phyloP scores from a whole-genome alignment of 2,797 vertebrate genomes.

The Catamblyrhynchus diadema region DNA sequence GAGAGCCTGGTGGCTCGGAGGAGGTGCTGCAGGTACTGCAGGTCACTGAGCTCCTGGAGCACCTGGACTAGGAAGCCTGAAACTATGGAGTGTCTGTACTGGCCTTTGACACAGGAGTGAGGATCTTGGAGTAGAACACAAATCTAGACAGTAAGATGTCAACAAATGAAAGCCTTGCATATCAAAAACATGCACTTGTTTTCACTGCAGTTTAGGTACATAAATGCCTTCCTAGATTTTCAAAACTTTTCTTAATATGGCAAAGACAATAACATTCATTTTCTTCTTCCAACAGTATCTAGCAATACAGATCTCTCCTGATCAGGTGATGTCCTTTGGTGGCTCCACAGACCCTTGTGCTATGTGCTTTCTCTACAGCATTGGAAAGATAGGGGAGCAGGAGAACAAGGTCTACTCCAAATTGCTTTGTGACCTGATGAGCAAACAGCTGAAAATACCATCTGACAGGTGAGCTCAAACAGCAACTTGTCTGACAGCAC shows the following conservation, averaged over 20 bases:
- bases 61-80: not conserved
- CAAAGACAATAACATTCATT: not conserved
- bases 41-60: not conserved
- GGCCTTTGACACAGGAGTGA: not conserved
- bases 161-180: not conserved
- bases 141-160: not conserved
- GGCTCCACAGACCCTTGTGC: conserved; percentile 83
- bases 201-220: not conserved
- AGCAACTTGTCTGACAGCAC: not conserved
- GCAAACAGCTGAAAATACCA: conserved; percentile 81
- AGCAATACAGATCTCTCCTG: conserved; percentile 79
- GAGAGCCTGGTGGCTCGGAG: accelerated
- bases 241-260: not conserved
- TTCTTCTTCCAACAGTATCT: conserved; percentile 75
- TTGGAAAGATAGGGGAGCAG: conserved; percentile 79
- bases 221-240: not conserved
- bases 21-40: not conserved
- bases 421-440: conserved; percentile 82
- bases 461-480: conserved; percentile 75
- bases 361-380: conserved; percentile 83
- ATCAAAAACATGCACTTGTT: not conserved
- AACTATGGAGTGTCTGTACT: not conserved
- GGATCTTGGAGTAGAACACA: not conserved
- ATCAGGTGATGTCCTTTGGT: conserved; percentile 85
- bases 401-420: conserved; percentile 83